phyloP scores from a whole-genome alignment of 2,888 invertebrate species.

The Rotaria macrura region DNA sequence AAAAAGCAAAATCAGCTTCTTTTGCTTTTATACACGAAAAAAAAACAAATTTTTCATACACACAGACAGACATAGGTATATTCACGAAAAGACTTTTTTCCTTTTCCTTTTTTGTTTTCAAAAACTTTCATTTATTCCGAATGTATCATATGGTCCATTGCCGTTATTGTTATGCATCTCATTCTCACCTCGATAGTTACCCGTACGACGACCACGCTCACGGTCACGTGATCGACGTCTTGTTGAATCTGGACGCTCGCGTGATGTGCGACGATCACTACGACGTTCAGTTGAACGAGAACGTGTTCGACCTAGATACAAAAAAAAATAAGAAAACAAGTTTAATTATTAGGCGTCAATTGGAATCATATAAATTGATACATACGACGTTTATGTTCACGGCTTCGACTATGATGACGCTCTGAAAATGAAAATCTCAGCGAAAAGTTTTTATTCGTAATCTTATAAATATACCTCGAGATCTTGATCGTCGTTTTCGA shows the following conservation, averaged over 20 bases:
- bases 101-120: neutral
- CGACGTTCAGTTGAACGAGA: neutral
- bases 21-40: neutral
- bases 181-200: neutral
- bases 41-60: neutral
- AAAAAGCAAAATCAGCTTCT: neutral
- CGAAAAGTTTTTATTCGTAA: neutral
- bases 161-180: neutral
- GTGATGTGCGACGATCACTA: neutral
- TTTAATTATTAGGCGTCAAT: neutral
- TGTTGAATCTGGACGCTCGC: neutral
- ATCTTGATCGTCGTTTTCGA: conserved; percentile 7
- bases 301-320: neutral
- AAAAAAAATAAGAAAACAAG: too few species aligned
- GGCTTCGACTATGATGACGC: neutral
- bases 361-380: neutral
- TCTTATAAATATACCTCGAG: neutral
- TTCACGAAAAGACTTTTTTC: neutral
- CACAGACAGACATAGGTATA: neutral
- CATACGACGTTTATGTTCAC: conserved; percentile 10
- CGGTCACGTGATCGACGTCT: neutral
- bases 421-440: neutral
- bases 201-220: neutral
- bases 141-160: neutral
- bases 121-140: neutral